phyloP scores from a whole-genome alignment of 2,113 vertebrate species.

The Neolamprologus sp. region DNA sequence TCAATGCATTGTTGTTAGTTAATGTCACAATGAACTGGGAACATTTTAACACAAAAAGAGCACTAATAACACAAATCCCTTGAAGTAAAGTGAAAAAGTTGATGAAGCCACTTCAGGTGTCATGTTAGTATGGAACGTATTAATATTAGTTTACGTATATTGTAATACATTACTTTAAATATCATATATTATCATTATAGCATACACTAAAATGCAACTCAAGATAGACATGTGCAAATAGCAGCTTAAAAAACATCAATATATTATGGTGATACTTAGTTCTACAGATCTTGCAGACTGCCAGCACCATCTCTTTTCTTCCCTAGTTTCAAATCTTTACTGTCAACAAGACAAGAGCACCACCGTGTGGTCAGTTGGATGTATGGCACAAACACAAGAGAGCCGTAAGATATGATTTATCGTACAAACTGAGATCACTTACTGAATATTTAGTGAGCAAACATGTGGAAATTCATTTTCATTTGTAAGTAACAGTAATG shows the following conservation, averaged over 20 bases:
- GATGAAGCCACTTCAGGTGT: not conserved
- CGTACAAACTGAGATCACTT: not conserved
- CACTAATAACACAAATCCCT: not conserved
- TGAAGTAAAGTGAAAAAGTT: not conserved
- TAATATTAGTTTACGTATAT: not conserved
- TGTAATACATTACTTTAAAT: not conserved
- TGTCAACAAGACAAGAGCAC: conserved; percentile 6
- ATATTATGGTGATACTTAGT: not conserved
- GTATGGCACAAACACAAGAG: not conserved
- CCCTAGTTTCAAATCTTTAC: not conserved
- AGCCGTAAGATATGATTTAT: not conserved
- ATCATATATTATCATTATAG: not conserved
- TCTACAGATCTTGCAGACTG: not conserved
- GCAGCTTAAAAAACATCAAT: not conserved
- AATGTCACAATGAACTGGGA: not conserved
- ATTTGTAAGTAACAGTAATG: not conserved
- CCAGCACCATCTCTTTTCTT: not conserved
- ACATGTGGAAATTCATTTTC: not conserved
- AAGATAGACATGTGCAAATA: not conserved
- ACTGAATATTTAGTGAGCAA: not conserved
- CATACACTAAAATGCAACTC: not conserved
- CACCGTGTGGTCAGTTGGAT: conserved; percentile 24
- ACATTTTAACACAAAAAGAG: not conserved
- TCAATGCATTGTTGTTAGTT: not conserved
- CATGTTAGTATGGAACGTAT: not conserved